Percentiles rank a stretch among this genome's conserved stretches.
phyloP scores from a whole-genome alignment of 2,797 vertebrate species.

The Pipistrellus nathusii region DNA sequence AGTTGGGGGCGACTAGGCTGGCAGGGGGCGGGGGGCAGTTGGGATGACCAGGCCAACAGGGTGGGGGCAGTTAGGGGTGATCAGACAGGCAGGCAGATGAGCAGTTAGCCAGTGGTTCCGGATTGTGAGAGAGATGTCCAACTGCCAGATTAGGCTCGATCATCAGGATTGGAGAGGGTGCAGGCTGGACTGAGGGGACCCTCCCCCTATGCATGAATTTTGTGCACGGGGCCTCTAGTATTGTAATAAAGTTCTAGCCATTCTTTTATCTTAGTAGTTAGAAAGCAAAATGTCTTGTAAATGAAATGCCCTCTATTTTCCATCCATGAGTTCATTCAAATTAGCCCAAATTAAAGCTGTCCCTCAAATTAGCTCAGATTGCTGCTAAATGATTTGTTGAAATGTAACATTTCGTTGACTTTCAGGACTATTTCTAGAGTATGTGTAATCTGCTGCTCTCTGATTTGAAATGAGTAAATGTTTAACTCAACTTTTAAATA shows the following conservation, averaged over 20 bases:
- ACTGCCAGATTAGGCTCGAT: no score
- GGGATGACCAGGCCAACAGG: no score
- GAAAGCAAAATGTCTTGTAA: not conserved
- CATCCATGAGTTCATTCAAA: not conserved
- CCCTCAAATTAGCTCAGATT: not conserved
- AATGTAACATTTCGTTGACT: conserved; percentile 24
- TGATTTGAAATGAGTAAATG: conserved; percentile 27
- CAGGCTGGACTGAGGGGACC: no score
- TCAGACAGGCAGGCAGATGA: no score
- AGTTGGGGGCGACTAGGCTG: no score
- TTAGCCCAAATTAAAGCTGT: conserved; percentile 47
- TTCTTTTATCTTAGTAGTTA: not conserved
- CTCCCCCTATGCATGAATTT: no score
- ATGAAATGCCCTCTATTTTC: not conserved
- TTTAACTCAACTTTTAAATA: not conserved
- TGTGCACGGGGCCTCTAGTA: not conserved
- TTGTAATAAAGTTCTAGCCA: not conserved
- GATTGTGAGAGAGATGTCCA: no score
- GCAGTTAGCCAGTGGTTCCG: no score
- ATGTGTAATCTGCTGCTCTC: not conserved
- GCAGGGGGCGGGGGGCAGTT: no score
- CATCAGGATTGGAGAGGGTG: no score
- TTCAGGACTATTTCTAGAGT: not conserved
- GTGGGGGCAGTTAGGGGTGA: no score
- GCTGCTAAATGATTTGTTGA: conserved; percentile 18